Conservation (phyloP, 2,113 vertebrate genomes). For the Phrynosoma blainvillii region DNA sequence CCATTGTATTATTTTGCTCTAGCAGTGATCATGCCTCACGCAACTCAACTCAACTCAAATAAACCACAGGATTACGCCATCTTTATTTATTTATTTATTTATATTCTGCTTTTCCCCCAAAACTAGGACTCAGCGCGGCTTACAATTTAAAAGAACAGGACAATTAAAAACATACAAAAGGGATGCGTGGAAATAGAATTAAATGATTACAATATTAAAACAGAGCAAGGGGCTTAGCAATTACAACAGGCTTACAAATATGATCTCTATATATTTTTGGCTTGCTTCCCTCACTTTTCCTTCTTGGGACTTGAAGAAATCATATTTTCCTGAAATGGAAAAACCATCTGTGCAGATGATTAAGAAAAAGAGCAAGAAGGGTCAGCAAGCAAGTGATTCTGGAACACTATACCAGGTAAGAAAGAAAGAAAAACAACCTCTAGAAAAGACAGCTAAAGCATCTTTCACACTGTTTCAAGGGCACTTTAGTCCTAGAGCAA, state of each 20-base stretch:
- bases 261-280: background rate
- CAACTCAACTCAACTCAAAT: background rate
- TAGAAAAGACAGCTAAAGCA: background rate
- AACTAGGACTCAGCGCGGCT: no score
- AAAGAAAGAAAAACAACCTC: background rate
- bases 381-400: background rate
- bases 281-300: background rate
- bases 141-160: no score
- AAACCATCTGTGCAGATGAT: background rate
- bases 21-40: background rate
- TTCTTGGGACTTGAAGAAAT: background rate
- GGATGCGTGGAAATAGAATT: background rate
- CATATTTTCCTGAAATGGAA: background rate
- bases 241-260: background rate
- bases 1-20: background rate
- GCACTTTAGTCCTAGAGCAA: slow-evolving; percentile 5
- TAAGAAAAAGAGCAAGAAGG: background rate
- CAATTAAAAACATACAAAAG: no score
- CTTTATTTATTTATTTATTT: no score
- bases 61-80: background rate
- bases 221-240: background rate
- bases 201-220: no score
- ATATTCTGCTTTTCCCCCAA: no score
- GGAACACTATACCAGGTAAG: background rate
- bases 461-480: background rate